Evolutionary conservation across 64 coral and sea anemone species (phyloP).

Genomic region (Pocillopora verrucosa): DNA sequence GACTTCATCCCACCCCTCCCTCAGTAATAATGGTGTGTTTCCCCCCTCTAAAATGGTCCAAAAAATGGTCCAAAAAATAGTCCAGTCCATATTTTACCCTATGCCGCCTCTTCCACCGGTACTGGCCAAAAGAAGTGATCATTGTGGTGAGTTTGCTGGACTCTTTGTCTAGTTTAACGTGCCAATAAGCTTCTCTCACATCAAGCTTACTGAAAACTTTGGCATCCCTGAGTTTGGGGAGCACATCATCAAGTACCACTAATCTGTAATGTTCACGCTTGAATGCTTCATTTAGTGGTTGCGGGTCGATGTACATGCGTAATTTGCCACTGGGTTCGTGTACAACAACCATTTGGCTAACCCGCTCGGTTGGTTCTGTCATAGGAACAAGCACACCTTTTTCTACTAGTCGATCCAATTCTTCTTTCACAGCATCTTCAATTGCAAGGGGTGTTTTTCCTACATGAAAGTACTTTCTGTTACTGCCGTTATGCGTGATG

Average conservation of each 20-base stretch:
- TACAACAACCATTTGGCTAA: conserved; percentile 48
- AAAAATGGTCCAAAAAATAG: too few species aligned
- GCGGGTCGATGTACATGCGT: conserved; percentile 46
- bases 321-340: conserved; percentile 38
- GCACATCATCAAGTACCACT: conserved; percentile 38
- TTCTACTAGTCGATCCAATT: conserved; percentile 19
- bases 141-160: conserved; percentile 40
- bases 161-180: conserved; percentile 13
- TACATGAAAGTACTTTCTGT: conserved; percentile 37
- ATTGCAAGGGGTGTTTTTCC: conserved; percentile 44
- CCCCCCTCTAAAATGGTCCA: too few species aligned
- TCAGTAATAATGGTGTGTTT: too few species aligned
- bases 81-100: too few species aligned
- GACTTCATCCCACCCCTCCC: too few species aligned
- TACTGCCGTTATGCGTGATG: too few species aligned
- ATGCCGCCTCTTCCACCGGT: conserved; percentile 18
- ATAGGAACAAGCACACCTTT: conserved; percentile 22
- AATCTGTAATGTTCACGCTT: conserved; percentile 40
- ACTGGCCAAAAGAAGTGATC: conserved; percentile 40
- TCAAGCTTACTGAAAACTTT: conserved; percentile 63
- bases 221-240: conserved; percentile 42
- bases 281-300: conserved; percentile 37
- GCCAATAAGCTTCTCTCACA: conserved; percentile 24
- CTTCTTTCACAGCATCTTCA: conserved; percentile 37
- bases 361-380: conserved; percentile 48